Evolutionary conservation across 2,113 vertebrate genomes (phyloP), one percentile per base, ranked within the genome.

Genomic region (Maccullochella peelii): DNA sequence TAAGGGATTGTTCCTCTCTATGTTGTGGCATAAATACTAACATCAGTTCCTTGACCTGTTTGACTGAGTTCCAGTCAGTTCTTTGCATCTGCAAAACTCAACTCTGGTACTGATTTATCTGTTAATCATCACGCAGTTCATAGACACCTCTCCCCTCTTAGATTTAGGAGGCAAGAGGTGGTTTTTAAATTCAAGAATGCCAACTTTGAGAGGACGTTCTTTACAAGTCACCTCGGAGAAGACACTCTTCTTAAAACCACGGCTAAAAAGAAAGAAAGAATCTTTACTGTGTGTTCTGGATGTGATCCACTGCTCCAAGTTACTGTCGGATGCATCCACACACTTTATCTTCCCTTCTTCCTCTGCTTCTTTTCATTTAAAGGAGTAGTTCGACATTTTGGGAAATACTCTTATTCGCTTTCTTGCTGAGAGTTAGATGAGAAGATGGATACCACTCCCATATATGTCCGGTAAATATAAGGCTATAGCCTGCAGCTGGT

Each of bases 181-280:
- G 58, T 55, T 69, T 33, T 71, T 73, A n/a, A 68, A 58, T 63
- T 9, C 54, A 42, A n/a, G 33, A 77, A 58, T 30, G 57, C 4
- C 38, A 33, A 20, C 40, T 40, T 67, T 44, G 33, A 73, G 66
- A 77, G 2, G 15, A 42, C 1, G 7, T 15, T 55, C 30, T 77
- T 71, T n/a, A 80, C 8, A 62, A 47, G 57, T 42, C 49, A 25
- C 30, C 20, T 65, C 16, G 23, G 65, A 65, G 40, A 23, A 23
- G 54, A 52, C 2, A 2, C 61, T 36, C 10, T 14, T 61, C 15
- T 68, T 27, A 5, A 76, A 54, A 54, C 30, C 77, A 40, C 0
- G 0, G 33, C 40, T 50, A n/a, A 44, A n/a, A 65, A 76, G n/a
- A 44, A 47, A 57, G 16, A 30, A 61, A 47, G 23, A 57, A n/a